Evolutionary conservation across 2,797 vertebrate genomes (phyloP), one percentile per base, ranked within the genome.

Genomic region (Scleropages formosus): DNA sequence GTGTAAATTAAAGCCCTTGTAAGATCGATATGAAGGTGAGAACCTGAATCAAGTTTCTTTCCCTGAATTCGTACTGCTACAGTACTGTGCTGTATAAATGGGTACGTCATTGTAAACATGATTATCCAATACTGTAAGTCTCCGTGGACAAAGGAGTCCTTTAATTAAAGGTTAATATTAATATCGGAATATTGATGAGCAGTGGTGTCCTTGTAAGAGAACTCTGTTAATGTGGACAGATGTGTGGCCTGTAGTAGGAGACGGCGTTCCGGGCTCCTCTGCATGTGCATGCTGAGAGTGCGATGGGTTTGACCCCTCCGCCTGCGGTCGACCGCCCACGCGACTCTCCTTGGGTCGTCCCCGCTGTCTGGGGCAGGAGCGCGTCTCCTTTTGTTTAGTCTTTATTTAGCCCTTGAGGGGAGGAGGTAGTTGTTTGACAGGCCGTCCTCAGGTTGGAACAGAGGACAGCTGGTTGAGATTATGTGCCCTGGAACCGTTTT

Each of bases 281-380:
- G 63, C 56, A 16, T 44, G 27, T 4, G 27, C 10, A 46, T 27
- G 56, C 11, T 26, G n/a, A 11, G 53, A 22, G 71, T 27, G 61
- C 46, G 58, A 62, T 73, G 27, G 31, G 59, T 44, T 62, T 60
- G 56, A 61, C 58, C 69, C 15, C 63, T 56, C 12, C 26, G 64
- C 53, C n/a, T 61, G 63, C 44, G 56, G 65, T 60, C 53, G 26
- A 56, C 44, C 51, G 27, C n/a, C 16, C 53, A 51, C 15, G 15
- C 10, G 18, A 46, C 20, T 27, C 24, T 49, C 4, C 47, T 13
- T 13, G 39, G 56, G 31, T 11, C 46, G 12, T 69, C 62, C 18
- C 13, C 24, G 31, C 53, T 22, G 64, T 22, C 47, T 56, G 31
- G 20, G 39, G 16, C 63, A 31, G 18, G 24, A 16, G 60, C 63